phyloP scores from a whole-genome alignment of 1,140 invertebrate species.

The Drosophila kurseongensis region DNA sequence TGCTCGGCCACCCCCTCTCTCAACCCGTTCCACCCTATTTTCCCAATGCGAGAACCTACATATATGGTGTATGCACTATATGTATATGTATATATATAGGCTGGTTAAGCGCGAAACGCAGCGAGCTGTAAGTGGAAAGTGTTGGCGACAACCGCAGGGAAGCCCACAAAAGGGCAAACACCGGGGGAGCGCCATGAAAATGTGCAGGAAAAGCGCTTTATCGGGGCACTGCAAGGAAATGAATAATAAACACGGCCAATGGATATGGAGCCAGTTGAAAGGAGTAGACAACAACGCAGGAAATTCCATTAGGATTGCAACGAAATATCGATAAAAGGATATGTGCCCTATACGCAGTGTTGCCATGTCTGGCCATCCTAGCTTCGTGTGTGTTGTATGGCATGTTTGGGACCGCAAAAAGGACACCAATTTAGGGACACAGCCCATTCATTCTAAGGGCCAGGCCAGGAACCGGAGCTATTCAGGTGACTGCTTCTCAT shows the following conservation, averaged over 20 bases:
- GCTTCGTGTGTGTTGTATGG: no score
- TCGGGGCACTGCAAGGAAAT: slow-evolving; percentile 31
- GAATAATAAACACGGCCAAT: slow-evolving; percentile 43
- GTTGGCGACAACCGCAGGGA: slow-evolving; percentile 29
- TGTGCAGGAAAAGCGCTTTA: slow-evolving; percentile 36
- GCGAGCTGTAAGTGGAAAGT: slow-evolving; percentile 44
- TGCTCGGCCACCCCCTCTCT: no score
- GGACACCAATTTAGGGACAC: slow-evolving; percentile 2
- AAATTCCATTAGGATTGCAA: slow-evolving; percentile 27
- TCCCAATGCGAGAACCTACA: neutral
- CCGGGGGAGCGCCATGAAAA: slow-evolving; percentile 11
- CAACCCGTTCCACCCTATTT: neutral
- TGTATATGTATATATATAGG: neutral
- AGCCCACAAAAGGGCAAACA: slow-evolving; percentile 5
- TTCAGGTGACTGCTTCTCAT: slow-evolving; percentile 22
- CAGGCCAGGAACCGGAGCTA: neutral
- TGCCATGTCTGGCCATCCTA: neutral
- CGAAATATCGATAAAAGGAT: slow-evolving; percentile 21
- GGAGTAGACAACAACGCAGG: slow-evolving; percentile 1
- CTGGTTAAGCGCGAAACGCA: slow-evolving; percentile 36
- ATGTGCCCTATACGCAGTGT: slow-evolving; percentile 27
- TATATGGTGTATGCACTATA: slow-evolving; percentile 1
- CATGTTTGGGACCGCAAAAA: no score
- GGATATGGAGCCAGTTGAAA: slow-evolving; percentile 11
- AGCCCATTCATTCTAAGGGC: neutral